Percentiles rank a stretch among this genome's conserved stretches.
Evolutionary conservation across 2,797 vertebrate genomes (phyloP).

Genomic region (Parauchenoglanis punctatus): DNA sequence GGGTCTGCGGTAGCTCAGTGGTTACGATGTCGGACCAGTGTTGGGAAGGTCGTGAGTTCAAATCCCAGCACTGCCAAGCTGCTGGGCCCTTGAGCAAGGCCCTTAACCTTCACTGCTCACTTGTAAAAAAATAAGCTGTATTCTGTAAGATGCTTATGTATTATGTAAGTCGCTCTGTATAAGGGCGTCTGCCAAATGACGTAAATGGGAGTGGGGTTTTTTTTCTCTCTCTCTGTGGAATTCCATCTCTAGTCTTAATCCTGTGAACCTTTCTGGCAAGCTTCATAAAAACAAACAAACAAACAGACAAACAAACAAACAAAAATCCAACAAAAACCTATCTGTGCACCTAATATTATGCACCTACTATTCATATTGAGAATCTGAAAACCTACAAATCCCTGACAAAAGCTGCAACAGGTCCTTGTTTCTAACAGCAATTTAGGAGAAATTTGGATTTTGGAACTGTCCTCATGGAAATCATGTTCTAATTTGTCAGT

Average conservation of each 20-base stretch:
- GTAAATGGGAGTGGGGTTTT: neutral
- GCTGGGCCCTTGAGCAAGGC: no score
- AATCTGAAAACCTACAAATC: neutral
- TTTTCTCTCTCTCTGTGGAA: neutral
- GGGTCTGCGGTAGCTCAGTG: no score
- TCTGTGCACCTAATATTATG: neutral
- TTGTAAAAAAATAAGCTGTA: no score
- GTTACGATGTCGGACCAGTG: no score
- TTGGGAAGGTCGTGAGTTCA: no score
- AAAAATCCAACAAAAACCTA: neutral
- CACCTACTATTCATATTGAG: neutral
- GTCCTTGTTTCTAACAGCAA: neutral
- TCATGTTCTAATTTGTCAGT: neutral
- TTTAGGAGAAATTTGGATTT: neutral
- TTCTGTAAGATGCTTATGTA: no score
- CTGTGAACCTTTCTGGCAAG: neutral
- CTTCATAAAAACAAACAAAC: neutral
- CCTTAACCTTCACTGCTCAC: no score
- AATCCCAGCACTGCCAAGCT: no score
- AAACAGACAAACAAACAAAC: no score
- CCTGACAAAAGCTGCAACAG: neutral
- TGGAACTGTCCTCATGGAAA: neutral
- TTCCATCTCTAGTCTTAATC: neutral
- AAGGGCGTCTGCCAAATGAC: no score
- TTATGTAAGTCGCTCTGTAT: no score